Percentiles rank a stretch among this genome's conserved stretches.
Evolutionary conservation across 2,113 vertebrate species (phyloP).

Genomic region (Sardina pilchardus): DNA sequence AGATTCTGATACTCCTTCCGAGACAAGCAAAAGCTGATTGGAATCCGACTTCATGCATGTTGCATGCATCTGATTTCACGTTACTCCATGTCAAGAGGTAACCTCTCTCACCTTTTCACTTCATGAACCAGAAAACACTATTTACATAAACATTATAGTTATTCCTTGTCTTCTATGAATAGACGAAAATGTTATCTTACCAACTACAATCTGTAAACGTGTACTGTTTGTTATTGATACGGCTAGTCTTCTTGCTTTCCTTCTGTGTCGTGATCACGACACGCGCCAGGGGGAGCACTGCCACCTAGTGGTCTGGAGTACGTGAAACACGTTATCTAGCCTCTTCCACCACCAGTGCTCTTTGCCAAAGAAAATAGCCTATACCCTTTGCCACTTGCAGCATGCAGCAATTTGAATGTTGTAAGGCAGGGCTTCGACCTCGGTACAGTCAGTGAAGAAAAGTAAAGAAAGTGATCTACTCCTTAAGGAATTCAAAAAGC

Average conservation of each 20-base stretch:
- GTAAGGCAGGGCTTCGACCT: too few relatives aligned
- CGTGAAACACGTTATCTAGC: background rate
- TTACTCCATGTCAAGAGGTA: background rate
- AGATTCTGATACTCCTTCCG: background rate
- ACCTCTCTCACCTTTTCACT: background rate
- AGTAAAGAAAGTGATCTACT: too few relatives aligned
- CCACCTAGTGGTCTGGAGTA: background rate
- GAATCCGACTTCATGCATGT: background rate
- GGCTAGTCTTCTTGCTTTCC: background rate
- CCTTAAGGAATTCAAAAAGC: too few relatives aligned
- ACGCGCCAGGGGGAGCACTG: background rate
- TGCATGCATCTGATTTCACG: constrained; percentile 2
- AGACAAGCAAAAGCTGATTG: background rate
- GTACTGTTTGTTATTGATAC: constrained; percentile 6
- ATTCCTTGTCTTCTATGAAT: background rate
- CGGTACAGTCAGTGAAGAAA: too few relatives aligned
- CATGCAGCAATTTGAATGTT: too few relatives aligned
- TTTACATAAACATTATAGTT: background rate
- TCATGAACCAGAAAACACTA: background rate
- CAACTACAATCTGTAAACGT: background rate
- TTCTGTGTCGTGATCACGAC: background rate
- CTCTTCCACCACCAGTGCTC: too few relatives aligned
- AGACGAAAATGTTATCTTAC: background rate
- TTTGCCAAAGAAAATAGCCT: too few relatives aligned
- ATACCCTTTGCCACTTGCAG: too few relatives aligned